Percentiles rank a stretch among this genome's conserved stretches.
Evolutionary conservation across 1,140 invertebrate genomes (phyloP).

Genomic region (Eueides isabella): DNA sequence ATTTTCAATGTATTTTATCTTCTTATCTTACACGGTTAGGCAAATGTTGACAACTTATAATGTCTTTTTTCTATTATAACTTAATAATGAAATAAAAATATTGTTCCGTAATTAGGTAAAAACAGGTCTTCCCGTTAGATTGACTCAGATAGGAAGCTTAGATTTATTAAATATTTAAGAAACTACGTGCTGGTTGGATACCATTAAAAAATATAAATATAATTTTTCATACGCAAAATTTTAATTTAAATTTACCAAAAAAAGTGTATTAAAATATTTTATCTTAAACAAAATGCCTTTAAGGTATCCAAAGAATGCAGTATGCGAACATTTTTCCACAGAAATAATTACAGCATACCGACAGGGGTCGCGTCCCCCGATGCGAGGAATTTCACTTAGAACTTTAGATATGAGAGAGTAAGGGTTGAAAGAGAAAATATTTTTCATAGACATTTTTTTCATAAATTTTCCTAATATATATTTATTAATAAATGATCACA

Average conservation of each 20-base stretch:
- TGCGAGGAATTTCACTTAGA: conserved; percentile 50
- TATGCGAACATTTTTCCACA: conserved; percentile 34
- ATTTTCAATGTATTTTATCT: not conserved
- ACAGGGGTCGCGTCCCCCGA: conserved; percentile 27
- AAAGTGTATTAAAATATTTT: not conserved
- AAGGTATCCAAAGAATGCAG: conserved; percentile 19
- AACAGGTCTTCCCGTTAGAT: too few species aligned
- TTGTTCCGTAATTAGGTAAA: too few species aligned
- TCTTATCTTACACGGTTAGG: too few species aligned
- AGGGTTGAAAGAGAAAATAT: conserved; percentile 13
- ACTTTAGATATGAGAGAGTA: conserved; percentile 14
- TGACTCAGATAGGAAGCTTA: too few species aligned
- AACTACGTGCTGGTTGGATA: too few species aligned
- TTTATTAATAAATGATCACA: too few species aligned
- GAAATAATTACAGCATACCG: conserved; percentile 42
- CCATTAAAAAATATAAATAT: too few species aligned
- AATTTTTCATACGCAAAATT: not conserved
- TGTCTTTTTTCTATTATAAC: too few species aligned
- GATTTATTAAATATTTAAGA: too few species aligned
- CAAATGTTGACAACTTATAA: too few species aligned
- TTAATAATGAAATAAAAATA: too few species aligned
- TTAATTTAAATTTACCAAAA: not conserved
- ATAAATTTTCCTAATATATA: too few species aligned
- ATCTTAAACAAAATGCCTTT: not conserved
- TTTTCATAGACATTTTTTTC: not conserved